Evolutionary conservation across 2,113 vertebrate species (phyloP).

Genomic region (Colossoma macropomum): DNA sequence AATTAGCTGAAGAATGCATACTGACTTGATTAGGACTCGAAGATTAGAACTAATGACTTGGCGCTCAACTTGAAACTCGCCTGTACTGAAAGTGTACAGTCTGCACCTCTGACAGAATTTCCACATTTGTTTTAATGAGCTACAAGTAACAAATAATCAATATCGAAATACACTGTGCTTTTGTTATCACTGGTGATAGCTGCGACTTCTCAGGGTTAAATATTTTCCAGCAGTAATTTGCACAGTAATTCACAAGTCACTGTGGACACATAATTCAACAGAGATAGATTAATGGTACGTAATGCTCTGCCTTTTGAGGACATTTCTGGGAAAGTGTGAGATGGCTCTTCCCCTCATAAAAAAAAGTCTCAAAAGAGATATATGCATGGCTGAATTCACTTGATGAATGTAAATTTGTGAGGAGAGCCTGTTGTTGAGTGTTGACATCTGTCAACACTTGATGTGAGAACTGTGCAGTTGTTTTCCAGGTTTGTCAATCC

Average conservation of each 20-base stretch:
- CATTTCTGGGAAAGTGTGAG: conserved; percentile 44
- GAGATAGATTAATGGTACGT: background rate
- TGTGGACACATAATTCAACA: background rate
- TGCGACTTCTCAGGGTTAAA: background rate
- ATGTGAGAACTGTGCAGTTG: conserved; percentile 13
- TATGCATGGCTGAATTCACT: conserved; percentile 17
- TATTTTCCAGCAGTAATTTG: background rate
- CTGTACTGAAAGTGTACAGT: too few species aligned
- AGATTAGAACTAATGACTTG: too few species aligned
- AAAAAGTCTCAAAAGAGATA: background rate
- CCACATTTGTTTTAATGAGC: too few species aligned
- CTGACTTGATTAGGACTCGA: too few species aligned
- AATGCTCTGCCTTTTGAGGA: background rate
- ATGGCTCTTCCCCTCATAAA: conserved; percentile 32
- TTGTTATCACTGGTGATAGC: background rate
- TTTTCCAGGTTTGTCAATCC: background rate
- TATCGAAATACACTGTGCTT: background rate
- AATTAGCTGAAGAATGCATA: too few species aligned
- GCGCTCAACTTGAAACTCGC: too few species aligned
- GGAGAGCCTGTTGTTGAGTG: background rate
- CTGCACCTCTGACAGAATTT: too few species aligned
- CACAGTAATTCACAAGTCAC: background rate
- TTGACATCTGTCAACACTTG: conserved; percentile 33
- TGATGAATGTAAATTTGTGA: conserved; percentile 34
- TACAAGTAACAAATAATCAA: too few species aligned